phyloP scores from a whole-genome alignment of 2,888 invertebrate species.

The Chouioia cunea region DNA sequence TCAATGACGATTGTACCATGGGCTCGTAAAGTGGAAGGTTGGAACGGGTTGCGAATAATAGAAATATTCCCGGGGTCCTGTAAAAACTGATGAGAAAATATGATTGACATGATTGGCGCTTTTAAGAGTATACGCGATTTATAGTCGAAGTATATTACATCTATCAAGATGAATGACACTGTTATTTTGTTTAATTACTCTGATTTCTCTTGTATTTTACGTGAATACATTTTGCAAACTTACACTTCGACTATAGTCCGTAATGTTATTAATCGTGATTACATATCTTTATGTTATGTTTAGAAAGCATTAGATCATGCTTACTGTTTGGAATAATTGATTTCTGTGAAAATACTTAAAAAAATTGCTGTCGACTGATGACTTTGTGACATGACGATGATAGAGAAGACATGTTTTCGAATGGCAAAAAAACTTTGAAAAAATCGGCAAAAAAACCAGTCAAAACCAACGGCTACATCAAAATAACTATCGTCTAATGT shows the following conservation, averaged over 20 bases:
- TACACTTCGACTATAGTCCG: constrained; percentile 23
- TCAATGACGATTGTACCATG: constrained; percentile 68
- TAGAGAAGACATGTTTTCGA: constrained; percentile 17
- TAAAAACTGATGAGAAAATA: constrained; percentile 55
- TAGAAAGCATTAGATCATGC: constrained; percentile 23
- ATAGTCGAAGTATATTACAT: constrained; percentile 34
- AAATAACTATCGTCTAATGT: constrained; percentile 8
- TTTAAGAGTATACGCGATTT: constrained; percentile 1
- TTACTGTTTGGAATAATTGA: not conserved
- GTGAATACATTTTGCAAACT: too few species aligned
- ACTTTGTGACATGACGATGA: not conserved
- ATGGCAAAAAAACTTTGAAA: constrained; percentile 19
- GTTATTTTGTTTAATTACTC: not conserved
- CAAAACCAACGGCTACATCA: too few species aligned
- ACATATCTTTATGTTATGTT: constrained; percentile 8
- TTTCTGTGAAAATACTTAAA: not conserved
- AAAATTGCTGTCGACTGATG: not conserved
- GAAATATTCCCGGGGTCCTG: constrained; percentile 63
- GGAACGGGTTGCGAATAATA: constrained; percentile 69
- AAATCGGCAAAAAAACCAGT: constrained; percentile 21
- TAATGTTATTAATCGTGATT: constrained; percentile 12
- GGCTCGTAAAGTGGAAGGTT: constrained; percentile 66
- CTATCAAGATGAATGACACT: not conserved
- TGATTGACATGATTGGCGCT: constrained; percentile 28
- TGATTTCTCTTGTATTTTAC: too few species aligned